A percentile compares a stretch with the other conserved stretches of the same genome.
Conservation (phyloP, 2,888 invertebrate species). For the Diloba caeruleocephala region DNA sequence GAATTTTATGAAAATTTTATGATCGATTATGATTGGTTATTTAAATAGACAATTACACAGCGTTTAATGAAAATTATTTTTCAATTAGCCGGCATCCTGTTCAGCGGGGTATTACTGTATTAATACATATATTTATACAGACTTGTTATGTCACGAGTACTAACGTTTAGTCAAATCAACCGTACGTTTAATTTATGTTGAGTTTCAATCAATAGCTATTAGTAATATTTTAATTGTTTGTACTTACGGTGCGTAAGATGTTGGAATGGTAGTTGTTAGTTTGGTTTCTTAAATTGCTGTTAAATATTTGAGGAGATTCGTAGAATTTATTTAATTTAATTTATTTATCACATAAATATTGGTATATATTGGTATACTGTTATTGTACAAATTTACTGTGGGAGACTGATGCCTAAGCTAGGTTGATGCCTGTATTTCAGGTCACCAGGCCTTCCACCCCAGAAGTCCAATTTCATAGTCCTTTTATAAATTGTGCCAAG, state of each 20-base stretch:
- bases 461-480: no score
- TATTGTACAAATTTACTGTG: no score
- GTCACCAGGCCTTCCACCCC: no score
- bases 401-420: no score
- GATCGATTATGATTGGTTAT: conserved; percentile 62
- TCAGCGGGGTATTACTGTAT: conserved; percentile 28
- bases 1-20: conserved; percentile 62
- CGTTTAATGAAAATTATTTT: conserved; percentile 60
- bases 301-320: no score
- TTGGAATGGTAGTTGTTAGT: conserved; percentile 12
- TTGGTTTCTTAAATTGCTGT: conserved; percentile 15
- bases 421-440: no score
- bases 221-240: conserved; percentile 44
- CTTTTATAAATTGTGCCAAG: no score
- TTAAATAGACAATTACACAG: conserved; percentile 53
- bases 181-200: conserved; percentile 43
- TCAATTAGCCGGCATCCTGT: conserved; percentile 57
- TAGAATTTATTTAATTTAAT: no score
- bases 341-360: no score
- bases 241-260: conserved; percentile 21
- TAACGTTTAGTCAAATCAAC: conserved; percentile 41
- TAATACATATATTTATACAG: conserved; percentile 42
- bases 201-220: conserved; percentile 43
- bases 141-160: conserved; percentile 47
- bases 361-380: no score